Base-by-base conservation (phyloP, 2,888 invertebrate genomes). In the Ichneumoninae sp. region DNA sequence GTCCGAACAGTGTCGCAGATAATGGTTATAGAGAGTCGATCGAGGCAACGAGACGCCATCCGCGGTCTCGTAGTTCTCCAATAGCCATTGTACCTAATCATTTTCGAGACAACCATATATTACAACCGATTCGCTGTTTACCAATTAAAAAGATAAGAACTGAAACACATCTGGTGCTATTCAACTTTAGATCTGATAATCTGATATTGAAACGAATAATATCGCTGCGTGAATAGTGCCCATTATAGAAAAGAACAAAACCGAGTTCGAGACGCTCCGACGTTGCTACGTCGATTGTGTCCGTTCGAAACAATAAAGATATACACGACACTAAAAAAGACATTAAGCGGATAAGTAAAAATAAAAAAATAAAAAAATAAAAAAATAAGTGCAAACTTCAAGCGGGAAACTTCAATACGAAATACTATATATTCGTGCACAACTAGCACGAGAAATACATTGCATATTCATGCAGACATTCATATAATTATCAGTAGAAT, bases 31-130 rank as follows among this genome's bases (percentile, higher is more conserved):
- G 50, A 99, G 95, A 0, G 99, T 99, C 52, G 98, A 98, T 60
- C 99, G 96, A 1, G 99, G 99, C 81, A 98, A 94, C 75, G 98
- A 98, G 26, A 98, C 98, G 19, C 97, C 97, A 93, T 99, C 99
- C 2, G 99, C 98, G 60, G 98, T 98, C 95, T 99, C 99, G 94
- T 99, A 99, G 95, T 99, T 98, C 94, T 98, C 98, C 91, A 98
- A 95, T 90, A 99, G 95, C 99, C 99, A 99, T 94, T 98, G 97
- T 73, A 98, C 96, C 97, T 97, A 90, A 71, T 79, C 13, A 82
- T 77, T 70, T 74, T 33, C 10, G 63, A 73, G 19, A 77, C 13
- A 71, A 52, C 13, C 40, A 68, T 13, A 13, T 10, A 52, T 73
- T 10, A 57, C 16, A 0, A 50, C 16, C 19, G 8, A 22, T 71